These are phyloP conservation scores for Coelinius sp. DNA, from an alignment of 2,888 invertebrate species.

Conservation along the genomic window DNA sequence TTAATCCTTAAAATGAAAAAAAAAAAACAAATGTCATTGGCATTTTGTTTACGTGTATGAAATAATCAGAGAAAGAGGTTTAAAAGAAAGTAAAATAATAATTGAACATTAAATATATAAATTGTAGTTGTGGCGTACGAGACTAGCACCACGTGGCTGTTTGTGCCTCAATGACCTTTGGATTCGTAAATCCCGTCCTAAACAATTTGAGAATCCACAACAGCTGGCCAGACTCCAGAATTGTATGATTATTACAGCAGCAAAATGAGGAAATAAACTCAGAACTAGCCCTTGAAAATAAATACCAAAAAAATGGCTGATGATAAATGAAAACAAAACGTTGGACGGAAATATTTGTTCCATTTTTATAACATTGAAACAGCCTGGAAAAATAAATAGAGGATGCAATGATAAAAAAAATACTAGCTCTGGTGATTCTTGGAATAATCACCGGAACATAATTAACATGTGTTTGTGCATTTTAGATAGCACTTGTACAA, in stretches of 20 bases:
- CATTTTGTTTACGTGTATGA: background rate
- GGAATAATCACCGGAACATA: slow-evolving; percentile 24
- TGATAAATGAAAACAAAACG: background rate
- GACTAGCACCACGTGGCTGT: background rate
- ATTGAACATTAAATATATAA: background rate
- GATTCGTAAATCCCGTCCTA: background rate
- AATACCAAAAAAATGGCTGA: background rate
- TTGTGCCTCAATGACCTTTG: slow-evolving; percentile 19
- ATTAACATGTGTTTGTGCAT: slow-evolving; percentile 24
- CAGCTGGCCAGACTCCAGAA: slow-evolving; percentile 1
- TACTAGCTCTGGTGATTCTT: slow-evolving; percentile 10
- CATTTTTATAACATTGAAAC: background rate
- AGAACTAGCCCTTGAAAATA: slow-evolving; percentile 1
- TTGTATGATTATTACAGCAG: slow-evolving; percentile 2
- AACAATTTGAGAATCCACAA: slow-evolving; percentile 15
- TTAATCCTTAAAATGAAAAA: background rate
- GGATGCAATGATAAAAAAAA: background rate
- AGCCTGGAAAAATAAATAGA: background rate
- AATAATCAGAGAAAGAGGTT: background rate
- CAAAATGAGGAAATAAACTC: background rate
- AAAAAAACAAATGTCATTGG: background rate
- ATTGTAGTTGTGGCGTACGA: background rate
- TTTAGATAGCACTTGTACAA: background rate
- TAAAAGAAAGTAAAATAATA: background rate
- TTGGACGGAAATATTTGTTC: background rate